Base-by-base conservation (phyloP, 2,888 invertebrate species). In the Acronicta alni region DNA sequence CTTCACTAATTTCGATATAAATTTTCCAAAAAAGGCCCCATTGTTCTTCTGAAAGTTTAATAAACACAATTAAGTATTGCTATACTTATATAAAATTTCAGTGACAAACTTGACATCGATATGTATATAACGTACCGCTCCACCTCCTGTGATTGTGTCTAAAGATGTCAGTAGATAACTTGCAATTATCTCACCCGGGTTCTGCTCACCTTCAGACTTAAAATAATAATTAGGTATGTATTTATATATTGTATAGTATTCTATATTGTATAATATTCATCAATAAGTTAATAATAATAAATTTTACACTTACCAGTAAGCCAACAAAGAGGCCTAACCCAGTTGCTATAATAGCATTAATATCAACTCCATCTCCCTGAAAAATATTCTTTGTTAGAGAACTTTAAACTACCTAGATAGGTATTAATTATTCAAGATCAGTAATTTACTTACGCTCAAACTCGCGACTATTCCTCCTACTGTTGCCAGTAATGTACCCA, bases 291-390 rank as follows among this genome's bases (percentile, higher is more conserved):
- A 2, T 5, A 5, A 12, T 12, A 35, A 35, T n/a, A 18, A n/a
- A 2, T 14, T 42, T 2, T 39, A 8, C n/a, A 84, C 89, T 72
- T 81, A 93, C 94, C 88, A 94, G 75, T 65, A 94, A 80, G 32
- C 94, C 94, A 39, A 90, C 92, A 53, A 94, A 89, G 2, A 94
- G 85, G 26, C 93, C 93, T 35, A 94, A 79, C 10, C 82, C 94
- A 23, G 94, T 89, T 12, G 90, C 90, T 61, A 94, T 90, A 1
- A 94, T 67, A 16, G 87, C 82, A 61, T 94, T 94, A 1, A 94
- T 58, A 65, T 94, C 94, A 53, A 94, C 82, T 3, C 93, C 94
- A 62, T 93, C 94, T 5, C 94, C 94, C 94, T 94, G 73, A 72
- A 89, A 89, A 52, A 55, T 45, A 16, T 38, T 16, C 18, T 55